Evolutionary conservation across 37 sponge, comb jelly and placozoan species (phyloP).

Genomic region (Tethya wilhelma): DNA sequence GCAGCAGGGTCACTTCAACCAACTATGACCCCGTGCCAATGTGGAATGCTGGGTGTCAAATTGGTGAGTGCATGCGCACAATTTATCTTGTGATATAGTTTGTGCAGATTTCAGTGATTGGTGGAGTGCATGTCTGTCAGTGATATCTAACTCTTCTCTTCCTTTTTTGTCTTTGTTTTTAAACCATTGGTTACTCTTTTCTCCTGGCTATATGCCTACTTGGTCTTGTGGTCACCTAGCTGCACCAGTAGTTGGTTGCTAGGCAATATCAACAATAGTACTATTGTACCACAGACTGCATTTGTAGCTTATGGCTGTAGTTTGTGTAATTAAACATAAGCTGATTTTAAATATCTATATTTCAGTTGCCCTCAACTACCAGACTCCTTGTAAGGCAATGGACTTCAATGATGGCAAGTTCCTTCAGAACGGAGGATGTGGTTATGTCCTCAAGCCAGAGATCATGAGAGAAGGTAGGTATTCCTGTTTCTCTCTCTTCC

Average conservation of each 20-base stretch:
- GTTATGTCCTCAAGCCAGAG: conserved; percentile 93
- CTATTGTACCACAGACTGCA: too few species aligned
- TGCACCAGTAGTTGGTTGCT: too few species aligned
- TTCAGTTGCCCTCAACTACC: conserved; percentile 95
- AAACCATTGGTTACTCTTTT: too few species aligned
- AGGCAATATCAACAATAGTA: too few species aligned
- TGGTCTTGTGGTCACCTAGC: too few species aligned
- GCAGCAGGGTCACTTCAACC: conserved; percentile 65
- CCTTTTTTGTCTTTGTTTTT: neutral
- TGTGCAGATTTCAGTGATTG: neutral
- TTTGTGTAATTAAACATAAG: too few species aligned
- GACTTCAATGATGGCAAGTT: conserved; percentile 85
- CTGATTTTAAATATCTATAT: too few species aligned
- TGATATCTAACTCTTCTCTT: neutral
- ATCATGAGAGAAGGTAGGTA: conserved; percentile 67
- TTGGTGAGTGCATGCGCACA: conserved; percentile 82
- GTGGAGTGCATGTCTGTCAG: neutral
- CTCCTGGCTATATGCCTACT: too few species aligned
- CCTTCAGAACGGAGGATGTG: conserved; percentile 78
- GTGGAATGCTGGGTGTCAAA: conserved; percentile 83
- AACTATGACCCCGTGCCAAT: conserved; percentile 78
- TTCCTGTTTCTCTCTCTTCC: neutral
- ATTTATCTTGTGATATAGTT: neutral
- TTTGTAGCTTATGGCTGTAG: too few species aligned
- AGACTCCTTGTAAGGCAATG: conserved; percentile 82